Base-by-base conservation (phyloP, 2,797 vertebrate genomes). In the Xenopus petersii region DNA sequence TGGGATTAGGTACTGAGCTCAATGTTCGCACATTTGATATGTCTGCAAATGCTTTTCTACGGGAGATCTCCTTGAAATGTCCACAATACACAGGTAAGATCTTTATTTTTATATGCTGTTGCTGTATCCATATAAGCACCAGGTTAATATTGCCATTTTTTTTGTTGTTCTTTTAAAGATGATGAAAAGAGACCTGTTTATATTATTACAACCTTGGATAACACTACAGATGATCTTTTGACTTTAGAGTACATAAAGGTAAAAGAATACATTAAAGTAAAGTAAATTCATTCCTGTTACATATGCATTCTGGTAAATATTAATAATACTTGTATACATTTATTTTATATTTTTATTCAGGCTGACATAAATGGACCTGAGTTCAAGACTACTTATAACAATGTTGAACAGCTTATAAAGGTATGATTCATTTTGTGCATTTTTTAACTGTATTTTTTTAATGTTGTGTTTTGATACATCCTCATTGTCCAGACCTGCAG, bases 121-220 rank as follows among this genome's bases (percentile, higher is more conserved):
- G 8, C 36, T 51, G 11, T 51, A 12, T 51, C 47, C 9, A 6
- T 2, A 49, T 12, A 87, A 89, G 92, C 76, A 74, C 33, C 46
- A 49, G 11, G 3, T 51, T 56, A 17, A 56, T 17, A 56, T 56
- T 56, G 17, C 54, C 4, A 67, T 24, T 36, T 10, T 21, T 36
- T 24, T 21, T 11, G 62, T n/a, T 17, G 17, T 66, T 64, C 0
- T 60, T 54, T 42, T 73, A 0, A 85, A 99, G 97, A 98, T 90
- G 91, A 90, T 83, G 93, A 98, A 81, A 86, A 90, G 33, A 93
- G 93, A 64, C 93, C 93, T 73, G 90, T 99, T 88, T 93, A 96
- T 80, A 88, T 99, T 77, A 84, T 98, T 86, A 98, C 97, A 75
- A 99, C 97, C 46, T 26, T 96, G 77, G 97, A 98, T 90, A 99